phyloP scores from a whole-genome alignment of 1,140 invertebrate genomes.

The Eurosta solidaginis region DNA sequence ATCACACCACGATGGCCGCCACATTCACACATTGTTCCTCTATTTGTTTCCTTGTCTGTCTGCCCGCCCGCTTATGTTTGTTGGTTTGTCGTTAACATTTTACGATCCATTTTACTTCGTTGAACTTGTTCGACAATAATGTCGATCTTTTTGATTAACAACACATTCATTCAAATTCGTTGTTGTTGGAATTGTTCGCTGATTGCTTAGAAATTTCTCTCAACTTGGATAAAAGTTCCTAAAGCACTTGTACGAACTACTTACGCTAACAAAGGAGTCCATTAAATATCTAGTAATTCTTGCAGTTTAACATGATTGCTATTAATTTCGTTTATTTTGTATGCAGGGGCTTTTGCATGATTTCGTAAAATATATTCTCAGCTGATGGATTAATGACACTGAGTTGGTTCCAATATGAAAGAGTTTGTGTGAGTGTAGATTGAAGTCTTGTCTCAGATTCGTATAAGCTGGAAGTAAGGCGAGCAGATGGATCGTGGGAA shows the following conservation, averaged over 20 bases:
- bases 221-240: neutral
- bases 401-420: no score
- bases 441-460: no score
- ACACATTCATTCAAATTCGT: constrained; percentile 9
- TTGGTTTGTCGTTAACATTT: constrained; percentile 24
- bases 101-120: constrained; percentile 18
- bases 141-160: constrained; percentile 22
- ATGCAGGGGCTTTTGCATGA: no score
- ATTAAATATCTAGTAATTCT: neutral
- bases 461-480: no score
- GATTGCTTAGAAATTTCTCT: neutral
- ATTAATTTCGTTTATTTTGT: no score
- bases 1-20: no score
- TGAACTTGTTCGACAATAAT: constrained; percentile 17
- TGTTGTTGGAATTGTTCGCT: neutral
- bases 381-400: no score
- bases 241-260: neutral
- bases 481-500: no score
- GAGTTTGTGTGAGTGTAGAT: no score
- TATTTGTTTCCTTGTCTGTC: neutral
- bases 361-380: no score
- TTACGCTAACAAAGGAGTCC: no score
- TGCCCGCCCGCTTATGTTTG: neutral
- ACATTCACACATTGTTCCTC: neutral
- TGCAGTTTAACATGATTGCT: neutral